A percentile compares a stretch with the other conserved stretches of the same genome.
Conservation (phyloP, 1,140 invertebrate genomes). For the Drosophila nikananu region DNA sequence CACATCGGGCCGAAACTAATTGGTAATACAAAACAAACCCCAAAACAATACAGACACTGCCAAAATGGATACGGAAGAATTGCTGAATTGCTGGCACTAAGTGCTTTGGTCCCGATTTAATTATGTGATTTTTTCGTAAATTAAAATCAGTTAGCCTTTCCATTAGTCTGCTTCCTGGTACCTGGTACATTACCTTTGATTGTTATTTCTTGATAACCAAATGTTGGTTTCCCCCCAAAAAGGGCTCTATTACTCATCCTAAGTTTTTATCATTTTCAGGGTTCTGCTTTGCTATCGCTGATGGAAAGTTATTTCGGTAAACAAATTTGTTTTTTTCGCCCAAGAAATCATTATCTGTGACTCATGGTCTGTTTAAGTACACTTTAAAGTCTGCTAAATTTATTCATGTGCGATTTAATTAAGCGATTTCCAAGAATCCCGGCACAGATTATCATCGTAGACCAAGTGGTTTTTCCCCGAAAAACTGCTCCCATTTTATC, state of each 20-base stretch:
- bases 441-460: background rate
- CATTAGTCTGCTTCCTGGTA: conserved; percentile 33
- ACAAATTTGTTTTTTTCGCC: background rate
- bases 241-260: conserved; percentile 4
- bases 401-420: conserved; percentile 14
- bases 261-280: background rate
- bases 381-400: background rate
- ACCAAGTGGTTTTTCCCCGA: conserved; percentile 4
- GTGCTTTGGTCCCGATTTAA: conserved; percentile 28
- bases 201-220: conserved; percentile 15
- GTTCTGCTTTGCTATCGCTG: conserved; percentile 6
- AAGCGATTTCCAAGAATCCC: background rate
- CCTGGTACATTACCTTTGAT: conserved; percentile 23
- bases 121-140: conserved; percentile 7
- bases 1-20: conserved; percentile 49
- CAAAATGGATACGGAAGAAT: conserved; percentile 5
- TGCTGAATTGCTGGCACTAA: background rate
- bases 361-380: background rate
- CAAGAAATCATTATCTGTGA: background rate
- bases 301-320: background rate
- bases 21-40: conserved; percentile 40
- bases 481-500: background rate
- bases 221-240: conserved; percentile 1
- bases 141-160: conserved; percentile 38
- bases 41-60: conserved; percentile 20